These are phyloP conservation scores for Drosophila anomalipes DNA, from an alignment of 2,888 invertebrate genomes.

Conservation along the genomic window DNA sequence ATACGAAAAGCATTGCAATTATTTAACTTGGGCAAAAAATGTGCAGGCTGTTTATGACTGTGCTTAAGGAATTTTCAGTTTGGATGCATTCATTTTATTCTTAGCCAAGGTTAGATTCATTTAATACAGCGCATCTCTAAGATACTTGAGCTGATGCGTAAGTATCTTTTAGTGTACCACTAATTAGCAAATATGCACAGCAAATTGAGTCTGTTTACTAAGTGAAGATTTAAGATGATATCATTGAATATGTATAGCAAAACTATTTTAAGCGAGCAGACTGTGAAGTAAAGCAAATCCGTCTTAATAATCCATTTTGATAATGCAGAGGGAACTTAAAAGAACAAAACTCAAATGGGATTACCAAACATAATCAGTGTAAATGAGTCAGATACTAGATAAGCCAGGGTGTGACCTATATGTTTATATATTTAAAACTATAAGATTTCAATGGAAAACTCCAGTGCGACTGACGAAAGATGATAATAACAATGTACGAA, in stretches of 20 bases:
- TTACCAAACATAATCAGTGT: slow-evolving; percentile 58
- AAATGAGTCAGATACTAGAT: slow-evolving; percentile 9
- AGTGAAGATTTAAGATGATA: slow-evolving; percentile 62
- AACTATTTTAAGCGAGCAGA: background rate
- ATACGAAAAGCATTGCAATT: slow-evolving; percentile 41
- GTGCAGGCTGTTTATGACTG: slow-evolving; percentile 25
- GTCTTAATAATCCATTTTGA: background rate
- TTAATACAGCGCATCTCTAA: slow-evolving; percentile 39
- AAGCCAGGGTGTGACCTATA: slow-evolving; percentile 10
- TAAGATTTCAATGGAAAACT: background rate
- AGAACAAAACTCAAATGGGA: background rate
- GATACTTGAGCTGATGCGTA: slow-evolving; percentile 25
- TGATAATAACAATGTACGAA: background rate
- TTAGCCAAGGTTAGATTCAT: slow-evolving; percentile 71
- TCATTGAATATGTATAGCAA: slow-evolving; percentile 39
- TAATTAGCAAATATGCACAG: slow-evolving; percentile 72
- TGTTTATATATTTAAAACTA: slow-evolving; percentile 15
- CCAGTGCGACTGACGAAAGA: background rate
- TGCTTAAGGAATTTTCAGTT: slow-evolving; percentile 25
- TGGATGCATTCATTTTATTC: slow-evolving; percentile 37
- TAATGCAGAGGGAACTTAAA: background rate
- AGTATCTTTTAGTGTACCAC: slow-evolving; percentile 42
- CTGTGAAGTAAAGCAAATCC: background rate
- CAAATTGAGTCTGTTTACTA: slow-evolving; percentile 52
- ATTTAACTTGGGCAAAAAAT: slow-evolving; percentile 21